These are phyloP conservation scores for Aradus depressus DNA, from an alignment of 2,888 invertebrate genomes.

Conservation along the genomic window DNA sequence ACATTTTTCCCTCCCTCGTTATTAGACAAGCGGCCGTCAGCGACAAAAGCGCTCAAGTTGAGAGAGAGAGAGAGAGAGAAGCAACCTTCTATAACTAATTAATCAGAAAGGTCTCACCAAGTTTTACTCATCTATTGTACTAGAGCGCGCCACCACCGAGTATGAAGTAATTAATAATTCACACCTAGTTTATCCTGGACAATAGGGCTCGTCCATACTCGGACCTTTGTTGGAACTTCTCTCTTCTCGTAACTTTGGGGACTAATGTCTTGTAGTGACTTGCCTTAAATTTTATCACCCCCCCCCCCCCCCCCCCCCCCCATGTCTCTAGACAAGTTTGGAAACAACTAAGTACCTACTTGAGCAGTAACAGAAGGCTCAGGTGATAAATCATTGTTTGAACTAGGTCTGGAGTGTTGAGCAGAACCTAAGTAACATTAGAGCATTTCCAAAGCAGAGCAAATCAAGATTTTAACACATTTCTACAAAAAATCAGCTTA, in stretches of 20 bases:
- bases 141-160: no score
- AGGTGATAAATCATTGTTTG: no score
- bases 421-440: no score
- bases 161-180: conserved; percentile 32
- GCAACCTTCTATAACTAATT: conserved; percentile 21
- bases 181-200: conserved; percentile 31
- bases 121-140: conserved; percentile 22
- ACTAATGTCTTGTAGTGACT: conserved; percentile 9
- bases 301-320: conserved; percentile 7
- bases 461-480: no score
- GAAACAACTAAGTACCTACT: no score
- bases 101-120: conserved; percentile 21
- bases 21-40: conserved; percentile 8
- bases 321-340: no score
- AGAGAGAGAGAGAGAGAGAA: neutral
- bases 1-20: conserved; percentile 11
- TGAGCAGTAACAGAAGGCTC: no score
- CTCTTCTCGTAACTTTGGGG: conserved; percentile 12
- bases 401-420: no score
- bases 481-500: no score
- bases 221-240: neutral
- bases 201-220: conserved; percentile 19
- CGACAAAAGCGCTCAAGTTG: neutral
- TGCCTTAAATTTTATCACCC: conserved; percentile 15
- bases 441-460: no score